phyloP scores from a whole-genome alignment of 2,113 vertebrate genomes.

The Sarotherodon lohbergeri region DNA sequence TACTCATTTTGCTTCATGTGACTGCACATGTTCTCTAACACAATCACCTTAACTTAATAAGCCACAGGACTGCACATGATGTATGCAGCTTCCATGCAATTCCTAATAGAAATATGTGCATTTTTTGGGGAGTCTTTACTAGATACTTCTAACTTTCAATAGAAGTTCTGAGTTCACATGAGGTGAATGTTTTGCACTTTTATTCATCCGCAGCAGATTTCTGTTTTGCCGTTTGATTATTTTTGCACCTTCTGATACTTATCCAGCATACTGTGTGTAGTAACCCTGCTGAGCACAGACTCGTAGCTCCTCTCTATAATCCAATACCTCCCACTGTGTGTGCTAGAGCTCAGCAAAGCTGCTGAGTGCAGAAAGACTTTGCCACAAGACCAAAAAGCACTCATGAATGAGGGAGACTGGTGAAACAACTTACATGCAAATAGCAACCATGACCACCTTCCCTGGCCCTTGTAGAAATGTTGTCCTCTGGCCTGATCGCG shows the following conservation, averaged over 20 bases:
- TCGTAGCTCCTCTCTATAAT: neutral
- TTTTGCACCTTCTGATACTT: neutral
- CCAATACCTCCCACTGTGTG: neutral
- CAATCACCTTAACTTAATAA: conserved; percentile 66
- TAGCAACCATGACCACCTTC: conserved; percentile 97
- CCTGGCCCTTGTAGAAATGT: conserved; percentile 92
- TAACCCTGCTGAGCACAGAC: neutral
- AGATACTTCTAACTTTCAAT: neutral
- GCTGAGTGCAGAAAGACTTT: neutral
- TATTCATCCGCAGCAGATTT: neutral
- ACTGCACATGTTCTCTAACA: conserved; percentile 61
- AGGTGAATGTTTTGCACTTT: neutral
- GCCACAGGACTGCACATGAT: conserved; percentile 11
- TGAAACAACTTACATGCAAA: conserved; percentile 91
- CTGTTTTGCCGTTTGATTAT: neutral
- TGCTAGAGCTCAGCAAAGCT: neutral
- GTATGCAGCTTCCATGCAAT: neutral
- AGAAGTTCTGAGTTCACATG: neutral
- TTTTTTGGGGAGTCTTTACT: neutral
- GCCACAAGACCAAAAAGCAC: neutral
- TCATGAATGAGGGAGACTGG: neutral
- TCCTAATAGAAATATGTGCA: neutral
- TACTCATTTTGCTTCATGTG: conserved; percentile 43
- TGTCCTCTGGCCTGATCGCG: conserved; percentile 81
- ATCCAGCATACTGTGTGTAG: neutral